Evolutionary conservation across 2,113 vertebrate species (phyloP).

Genomic region (Pseudonaja textilis): DNA sequence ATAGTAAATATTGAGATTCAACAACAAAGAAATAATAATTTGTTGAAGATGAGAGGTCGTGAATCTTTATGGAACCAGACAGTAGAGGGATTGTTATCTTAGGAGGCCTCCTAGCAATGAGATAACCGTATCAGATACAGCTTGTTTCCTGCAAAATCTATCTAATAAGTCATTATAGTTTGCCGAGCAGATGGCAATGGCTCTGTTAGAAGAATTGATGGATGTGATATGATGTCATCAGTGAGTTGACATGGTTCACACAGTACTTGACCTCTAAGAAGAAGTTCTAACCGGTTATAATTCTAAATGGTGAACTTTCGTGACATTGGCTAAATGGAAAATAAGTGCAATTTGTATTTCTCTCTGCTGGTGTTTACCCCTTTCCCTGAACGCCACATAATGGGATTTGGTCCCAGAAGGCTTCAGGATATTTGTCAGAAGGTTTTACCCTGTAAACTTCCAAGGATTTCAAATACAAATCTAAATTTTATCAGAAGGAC

Average conservation of each 20-base stretch:
- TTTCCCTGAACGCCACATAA: constrained; percentile 77
- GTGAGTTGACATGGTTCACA: constrained; percentile 84
- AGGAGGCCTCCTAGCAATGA: constrained; percentile 72
- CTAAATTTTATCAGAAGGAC: constrained; percentile 68
- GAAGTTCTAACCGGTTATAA: constrained; percentile 82
- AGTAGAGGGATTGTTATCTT: constrained; percentile 62
- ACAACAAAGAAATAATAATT: constrained; percentile 29
- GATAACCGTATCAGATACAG: constrained; percentile 76
- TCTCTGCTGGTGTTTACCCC: constrained; percentile 85
- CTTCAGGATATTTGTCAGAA: constrained; percentile 74
- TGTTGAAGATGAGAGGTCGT: constrained; percentile 48
- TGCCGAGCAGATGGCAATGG: constrained; percentile 90
- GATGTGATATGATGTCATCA: constrained; percentile 98
- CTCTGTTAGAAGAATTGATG: constrained; percentile 83
- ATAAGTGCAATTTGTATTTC: constrained; percentile 89
- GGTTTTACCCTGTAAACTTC: constrained; percentile 75
- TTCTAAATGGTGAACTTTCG: constrained; percentile 85
- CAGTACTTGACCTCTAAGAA: constrained; percentile 83
- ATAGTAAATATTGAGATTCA: constrained; percentile 47
- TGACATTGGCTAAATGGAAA: constrained; percentile 90
- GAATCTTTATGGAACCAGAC: constrained; percentile 58
- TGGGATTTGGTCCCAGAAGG: constrained; percentile 82
- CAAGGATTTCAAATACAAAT: constrained; percentile 73
- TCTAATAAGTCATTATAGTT: constrained; percentile 81
- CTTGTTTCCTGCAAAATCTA: constrained; percentile 78